Evolutionary conservation across 2,888 invertebrate species (phyloP), one percentile per base, ranked within the genome.

Genomic region (Neoscelio sp.): DNA sequence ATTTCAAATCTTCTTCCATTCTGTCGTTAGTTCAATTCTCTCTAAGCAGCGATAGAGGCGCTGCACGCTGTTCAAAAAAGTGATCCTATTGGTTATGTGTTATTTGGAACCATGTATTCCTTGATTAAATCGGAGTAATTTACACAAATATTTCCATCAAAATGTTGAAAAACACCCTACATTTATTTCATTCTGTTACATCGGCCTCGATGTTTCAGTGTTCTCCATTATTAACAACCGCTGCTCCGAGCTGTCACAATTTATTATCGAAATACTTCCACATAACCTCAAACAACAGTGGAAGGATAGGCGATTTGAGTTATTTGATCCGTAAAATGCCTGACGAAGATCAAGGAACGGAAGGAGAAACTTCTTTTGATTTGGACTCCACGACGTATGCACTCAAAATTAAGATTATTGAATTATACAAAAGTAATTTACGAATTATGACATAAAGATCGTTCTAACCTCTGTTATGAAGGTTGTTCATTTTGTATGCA

Each of bases 351-450:
- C 95, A 96, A 87, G 97, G 96, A 48, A 95, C 95, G 0, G 92
- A 92, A 70, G 97, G 97, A 40, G 96, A 96, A 90, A 93, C 92
- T 86, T 91, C 93, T 0, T 86, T 94, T 26, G 95, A 95, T 87
- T 93, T 96, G 30, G 96, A 96, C 89, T 90, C 93, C 5, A n/a
- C n/a, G n/a, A n/a, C n/a, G n/a, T n/a, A n/a, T n/a, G n/a, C n/a
- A n/a, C n/a, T n/a, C n/a, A n/a, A n/a, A n/a, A n/a, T n/a, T 88
- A 93, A 10, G 87, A 94, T 5, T 91, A 92, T 84, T 91, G 92
- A 95, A 26, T 46, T 48, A 50, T 38, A 23, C 7, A 35, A 0
- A 20, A 54, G 8, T 33, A 10, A 46, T 26, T 46, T 7, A 8
- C n/a, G n/a, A n/a, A n/a, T n/a, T n/a, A n/a, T n/a, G n/a, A n/a